Evolutionary conservation across 92 coral and sea anemone species (phyloP).

Genomic region (Actinostola sp.): DNA sequence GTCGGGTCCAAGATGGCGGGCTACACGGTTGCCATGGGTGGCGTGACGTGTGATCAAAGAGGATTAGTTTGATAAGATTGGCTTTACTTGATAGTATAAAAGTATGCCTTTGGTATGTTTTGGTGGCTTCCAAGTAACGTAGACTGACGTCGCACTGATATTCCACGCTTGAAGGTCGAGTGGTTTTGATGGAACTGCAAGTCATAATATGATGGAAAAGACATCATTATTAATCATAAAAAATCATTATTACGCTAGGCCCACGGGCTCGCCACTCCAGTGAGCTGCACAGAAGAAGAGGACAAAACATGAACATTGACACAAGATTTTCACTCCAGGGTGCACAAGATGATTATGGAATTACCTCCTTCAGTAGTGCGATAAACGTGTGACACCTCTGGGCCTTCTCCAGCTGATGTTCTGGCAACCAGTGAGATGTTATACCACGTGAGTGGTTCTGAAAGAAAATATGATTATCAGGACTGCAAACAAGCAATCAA

Average conservation of each 20-base stretch:
- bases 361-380: constrained; percentile 74
- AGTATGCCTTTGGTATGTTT: constrained; percentile 49
- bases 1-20: no score
- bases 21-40: no score
- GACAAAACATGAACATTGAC: no score
- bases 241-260: no score
- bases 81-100: constrained; percentile 43
- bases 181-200: constrained; percentile 58
- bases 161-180: constrained; percentile 47
- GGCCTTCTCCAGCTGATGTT: constrained; percentile 63
- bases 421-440: constrained; percentile 44
- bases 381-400: constrained; percentile 23
- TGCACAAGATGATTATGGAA: no score
- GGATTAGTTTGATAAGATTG: not conserved
- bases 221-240: no score
- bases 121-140: constrained; percentile 68
- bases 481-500: no score
- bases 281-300: no score
- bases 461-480: no score
- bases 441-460: constrained; percentile 56
- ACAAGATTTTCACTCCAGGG: no score
- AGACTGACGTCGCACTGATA: constrained; percentile 44
- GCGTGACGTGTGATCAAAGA: not conserved
- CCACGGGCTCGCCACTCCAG: no score
- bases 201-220: no score